Base-by-base conservation (phyloP, 1,140 invertebrate species). In the Chymomyza costata region DNA sequence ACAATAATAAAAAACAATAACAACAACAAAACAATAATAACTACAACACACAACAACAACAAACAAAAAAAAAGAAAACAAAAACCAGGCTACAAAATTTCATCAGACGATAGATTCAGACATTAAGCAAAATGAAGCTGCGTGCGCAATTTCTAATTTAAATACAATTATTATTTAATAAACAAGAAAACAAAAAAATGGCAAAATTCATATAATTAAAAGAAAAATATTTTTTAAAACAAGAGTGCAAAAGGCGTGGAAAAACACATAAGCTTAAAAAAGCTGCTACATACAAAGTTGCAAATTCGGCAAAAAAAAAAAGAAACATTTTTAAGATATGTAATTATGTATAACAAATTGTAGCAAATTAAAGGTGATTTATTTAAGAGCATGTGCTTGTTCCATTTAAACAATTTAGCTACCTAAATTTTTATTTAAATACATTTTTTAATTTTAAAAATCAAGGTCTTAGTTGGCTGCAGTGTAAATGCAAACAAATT, bases 71-170 rank as follows among this genome's bases (percentile, higher is more conserved):
- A 52, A 44, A 18, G 25, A 44, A 19, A 37, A 52, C 21, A 39
- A 49, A 19, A 66, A 63, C 32, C 57, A 66, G 65, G 65, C 60
- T 56, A 52, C 37, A 52, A 51, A 56, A 63, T 58, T 53, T n/a
- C 31, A 31, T 25, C 34, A 55, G 49, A 59, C 51, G 48, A 62
- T 40, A 46, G 32, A 59, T 28, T 52, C 35, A 35, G 51, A 76
- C 57, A 59, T 69, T 63, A 67, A 78, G 71, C 71, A 71, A 78
- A 80, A 67, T 46, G 73, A 80, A 65, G 73, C 73, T 80, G 60
- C 63, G 67, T 78, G 78, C 78, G 78, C 78, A 82, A 82, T 74
- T 76, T 82, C 64, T 74, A 82, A 67, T 82, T 82, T 73, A 65
- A 71, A 73, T 61, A 68, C 60, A 60, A 52, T 58, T 53, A 66